Evolutionary conservation across 2,888 invertebrate species (phyloP).

Genomic region (Cosmorhoe ocellata): DNA sequence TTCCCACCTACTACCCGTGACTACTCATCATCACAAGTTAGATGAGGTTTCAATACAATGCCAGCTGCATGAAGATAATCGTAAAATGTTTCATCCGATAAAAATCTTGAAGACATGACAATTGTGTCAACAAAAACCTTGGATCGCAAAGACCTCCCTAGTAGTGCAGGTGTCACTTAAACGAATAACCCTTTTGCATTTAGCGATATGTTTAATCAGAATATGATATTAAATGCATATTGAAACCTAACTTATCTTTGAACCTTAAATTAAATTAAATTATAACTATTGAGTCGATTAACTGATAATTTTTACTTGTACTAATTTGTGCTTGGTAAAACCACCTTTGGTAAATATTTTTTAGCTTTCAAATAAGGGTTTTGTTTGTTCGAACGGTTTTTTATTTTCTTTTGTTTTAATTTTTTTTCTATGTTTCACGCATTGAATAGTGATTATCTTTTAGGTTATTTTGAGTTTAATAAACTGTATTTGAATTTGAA

Average conservation of each 20-base stretch:
- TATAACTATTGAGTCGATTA: background rate
- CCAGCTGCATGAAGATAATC: background rate
- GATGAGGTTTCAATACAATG: too few species aligned
- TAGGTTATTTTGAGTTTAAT: too few species aligned
- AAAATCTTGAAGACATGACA: slow-evolving; percentile 32
- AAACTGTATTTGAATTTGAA: too few species aligned
- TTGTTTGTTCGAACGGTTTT: too few species aligned
- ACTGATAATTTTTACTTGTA: background rate
- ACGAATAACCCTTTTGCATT: slow-evolving; percentile 10
- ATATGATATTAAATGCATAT: slow-evolving; percentile 2
- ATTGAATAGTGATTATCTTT: too few species aligned
- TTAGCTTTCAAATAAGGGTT: too few species aligned
- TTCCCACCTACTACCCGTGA: too few species aligned
- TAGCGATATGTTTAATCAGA: background rate
- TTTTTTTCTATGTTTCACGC: too few species aligned
- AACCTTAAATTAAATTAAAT: background rate
- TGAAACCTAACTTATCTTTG: background rate
- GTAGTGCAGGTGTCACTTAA: slow-evolving; percentile 38
- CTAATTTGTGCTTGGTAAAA: background rate
- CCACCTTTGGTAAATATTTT: too few species aligned
- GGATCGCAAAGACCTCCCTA: slow-evolving; percentile 46
- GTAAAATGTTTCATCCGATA: slow-evolving; percentile 14
- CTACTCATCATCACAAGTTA: too few species aligned
- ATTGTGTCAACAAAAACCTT: slow-evolving; percentile 46
- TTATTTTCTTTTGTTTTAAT: too few species aligned